Evolutionary conservation across 35 echinoderm and acorn worm genomes (phyloP).

Genomic region (Diadema setosum): DNA sequence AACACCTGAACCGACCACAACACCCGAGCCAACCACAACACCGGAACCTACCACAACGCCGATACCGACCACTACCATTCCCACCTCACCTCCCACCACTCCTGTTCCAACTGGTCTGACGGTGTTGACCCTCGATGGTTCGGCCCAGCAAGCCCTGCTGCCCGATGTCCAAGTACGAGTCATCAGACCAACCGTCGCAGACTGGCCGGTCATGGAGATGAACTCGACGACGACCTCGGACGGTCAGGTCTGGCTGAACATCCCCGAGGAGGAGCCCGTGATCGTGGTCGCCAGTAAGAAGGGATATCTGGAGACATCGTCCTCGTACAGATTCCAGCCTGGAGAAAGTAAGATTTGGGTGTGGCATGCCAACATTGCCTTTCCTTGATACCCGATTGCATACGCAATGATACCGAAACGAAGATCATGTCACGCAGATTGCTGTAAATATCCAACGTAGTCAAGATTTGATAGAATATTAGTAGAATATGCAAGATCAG

Average conservation of each 20-base stretch:
- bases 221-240: not conserved
- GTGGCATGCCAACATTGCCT: not conserved
- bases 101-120: conserved; percentile 40
- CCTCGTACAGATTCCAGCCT: conserved; percentile 34
- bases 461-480: too few relatives aligned
- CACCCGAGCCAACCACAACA: not conserved
- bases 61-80: conserved; percentile 22
- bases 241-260: conserved; percentile 9
- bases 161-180: conserved; percentile 12
- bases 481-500: too few relatives aligned
- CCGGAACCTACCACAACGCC: not conserved
- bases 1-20: not conserved
- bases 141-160: not conserved
- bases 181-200: conserved; percentile 9
- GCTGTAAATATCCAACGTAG: too few relatives aligned
- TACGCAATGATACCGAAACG: too few relatives aligned
- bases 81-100: not conserved
- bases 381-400: too few relatives aligned
- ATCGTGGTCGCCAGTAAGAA: conserved; percentile 22
- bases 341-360: conserved; percentile 46
- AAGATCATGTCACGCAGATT: too few relatives aligned
- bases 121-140: not conserved
- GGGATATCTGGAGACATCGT: conserved; percentile 41
- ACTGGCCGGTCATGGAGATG: not conserved
- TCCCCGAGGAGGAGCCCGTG: conserved; percentile 65